These are phyloP conservation scores for Epiblema foenella DNA, from an alignment of 2,888 invertebrate species.

Conservation along the genomic window DNA sequence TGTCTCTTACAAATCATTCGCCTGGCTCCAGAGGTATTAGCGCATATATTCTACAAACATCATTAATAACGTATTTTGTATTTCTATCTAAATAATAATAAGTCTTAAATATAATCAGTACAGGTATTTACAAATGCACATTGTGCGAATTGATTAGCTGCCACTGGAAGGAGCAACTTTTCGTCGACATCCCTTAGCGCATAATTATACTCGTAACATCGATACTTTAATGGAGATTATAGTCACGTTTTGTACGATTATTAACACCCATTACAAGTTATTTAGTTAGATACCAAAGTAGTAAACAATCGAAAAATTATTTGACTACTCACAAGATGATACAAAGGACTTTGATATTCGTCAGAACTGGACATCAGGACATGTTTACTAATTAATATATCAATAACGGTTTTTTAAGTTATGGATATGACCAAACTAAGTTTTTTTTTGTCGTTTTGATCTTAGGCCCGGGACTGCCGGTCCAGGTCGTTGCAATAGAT, in stretches of 20 bases:
- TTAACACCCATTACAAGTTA: constrained; percentile 57
- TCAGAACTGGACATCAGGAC: constrained; percentile 40
- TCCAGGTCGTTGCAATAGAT: constrained; percentile 65
- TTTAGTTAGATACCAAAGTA: constrained; percentile 50
- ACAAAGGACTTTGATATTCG: constrained; percentile 42
- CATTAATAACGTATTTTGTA: constrained; percentile 39
- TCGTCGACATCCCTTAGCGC: constrained; percentile 49
- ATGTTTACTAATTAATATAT: constrained; percentile 35
- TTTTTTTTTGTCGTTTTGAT: constrained; percentile 56
- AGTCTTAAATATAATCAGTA: constrained; percentile 72
- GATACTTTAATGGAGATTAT: constrained; percentile 70
- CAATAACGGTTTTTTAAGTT: constrained; percentile 33
- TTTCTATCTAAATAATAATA: constrained; percentile 70
- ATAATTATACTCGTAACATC: constrained; percentile 65
- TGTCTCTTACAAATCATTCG: constrained; percentile 32
- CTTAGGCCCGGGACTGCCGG: constrained; percentile 53
- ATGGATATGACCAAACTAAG: constrained; percentile 44
- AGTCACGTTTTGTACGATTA: constrained; percentile 82
- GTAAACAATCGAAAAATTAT: constrained; percentile 58
- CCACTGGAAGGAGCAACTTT: constrained; percentile 74
- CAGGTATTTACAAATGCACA: constrained; percentile 77
- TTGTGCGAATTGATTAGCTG: constrained; percentile 75
- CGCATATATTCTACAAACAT: constrained; percentile 36
- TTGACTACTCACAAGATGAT: constrained; percentile 41
- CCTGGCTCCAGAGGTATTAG: constrained; percentile 21